phyloP scores from a whole-genome alignment of 2,113 vertebrate genomes.

The Noturus placidus region DNA sequence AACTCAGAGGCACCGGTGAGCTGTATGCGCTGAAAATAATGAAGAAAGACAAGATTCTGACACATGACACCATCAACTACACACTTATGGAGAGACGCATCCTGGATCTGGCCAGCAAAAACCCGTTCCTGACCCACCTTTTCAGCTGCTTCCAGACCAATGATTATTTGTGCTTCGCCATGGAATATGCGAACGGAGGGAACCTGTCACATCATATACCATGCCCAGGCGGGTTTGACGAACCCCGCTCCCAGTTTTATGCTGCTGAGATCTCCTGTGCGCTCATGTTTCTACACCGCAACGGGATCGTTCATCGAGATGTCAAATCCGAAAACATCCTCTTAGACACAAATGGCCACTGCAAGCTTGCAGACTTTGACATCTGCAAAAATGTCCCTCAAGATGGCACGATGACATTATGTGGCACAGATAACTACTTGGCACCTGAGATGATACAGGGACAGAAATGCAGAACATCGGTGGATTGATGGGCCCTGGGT shows the following conservation, averaged over 20 bases:
- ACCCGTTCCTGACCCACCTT: constrained; percentile 92
- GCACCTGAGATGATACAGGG: constrained; percentile 86
- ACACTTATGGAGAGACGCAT: constrained; percentile 95
- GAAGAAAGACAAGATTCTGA: constrained; percentile 94
- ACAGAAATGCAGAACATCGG: constrained; percentile 88
- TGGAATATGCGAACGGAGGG: background rate
- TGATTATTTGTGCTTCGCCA: background rate
- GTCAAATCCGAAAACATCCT: background rate
- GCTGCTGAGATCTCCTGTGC: background rate
- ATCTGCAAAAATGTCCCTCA: background rate
- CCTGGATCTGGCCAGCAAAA: constrained; percentile 88
- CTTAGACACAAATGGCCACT: background rate
- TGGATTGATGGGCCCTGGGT: constrained; percentile 97
- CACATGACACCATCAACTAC: constrained; percentile 93
- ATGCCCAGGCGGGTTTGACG: background rate
- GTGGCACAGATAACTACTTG: background rate
- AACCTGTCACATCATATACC: background rate
- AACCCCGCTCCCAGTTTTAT: background rate
- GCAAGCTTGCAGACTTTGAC: background rate
- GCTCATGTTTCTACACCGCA: background rate
- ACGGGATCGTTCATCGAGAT: background rate
- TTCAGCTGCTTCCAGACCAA: constrained; percentile 48
- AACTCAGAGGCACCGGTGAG: too few species aligned
- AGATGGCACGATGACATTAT: background rate
- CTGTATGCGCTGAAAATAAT: constrained; percentile 86